A percentile compares a stretch with the other conserved stretches of the same genome.
phyloP scores from a whole-genome alignment of 2,797 vertebrate species.

The Falco rusticolus region DNA sequence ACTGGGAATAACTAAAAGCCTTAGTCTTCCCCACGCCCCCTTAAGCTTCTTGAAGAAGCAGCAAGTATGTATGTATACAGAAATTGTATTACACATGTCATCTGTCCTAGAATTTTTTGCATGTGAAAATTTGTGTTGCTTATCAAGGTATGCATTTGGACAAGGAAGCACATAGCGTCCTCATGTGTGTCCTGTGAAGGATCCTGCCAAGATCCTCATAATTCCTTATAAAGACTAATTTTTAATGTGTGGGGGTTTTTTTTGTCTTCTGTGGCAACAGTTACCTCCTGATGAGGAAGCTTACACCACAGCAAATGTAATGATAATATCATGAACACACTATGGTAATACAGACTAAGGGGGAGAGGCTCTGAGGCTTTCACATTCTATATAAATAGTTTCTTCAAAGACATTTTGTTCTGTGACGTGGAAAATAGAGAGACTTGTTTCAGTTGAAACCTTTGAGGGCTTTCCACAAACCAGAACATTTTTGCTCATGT shows the following conservation, averaged over 20 bases:
- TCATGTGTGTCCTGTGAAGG: background rate
- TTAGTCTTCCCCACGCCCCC: no score
- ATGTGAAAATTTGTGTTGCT: background rate
- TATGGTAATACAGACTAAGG: background rate
- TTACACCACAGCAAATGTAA: background rate
- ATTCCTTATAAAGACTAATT: background rate
- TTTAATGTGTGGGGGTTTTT: background rate
- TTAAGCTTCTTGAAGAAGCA: background rate
- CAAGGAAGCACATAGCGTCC: accelerated
- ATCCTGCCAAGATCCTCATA: background rate
- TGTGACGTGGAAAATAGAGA: background rate
- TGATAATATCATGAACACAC: accelerated
- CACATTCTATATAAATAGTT: accelerated
- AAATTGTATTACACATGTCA: background rate
- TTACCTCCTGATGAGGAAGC: background rate
- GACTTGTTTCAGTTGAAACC: background rate
- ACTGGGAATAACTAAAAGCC: slow-evolving; percentile 2
- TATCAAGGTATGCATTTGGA: background rate
- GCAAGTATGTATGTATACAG: background rate
- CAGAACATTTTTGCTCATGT: background rate
- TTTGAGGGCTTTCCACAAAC: background rate
- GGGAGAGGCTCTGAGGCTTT: background rate
- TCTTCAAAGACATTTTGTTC: background rate
- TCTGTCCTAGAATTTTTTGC: background rate
- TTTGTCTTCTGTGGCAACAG: background rate